These are phyloP conservation scores for Chelmon rostratus DNA, from an alignment of 2,797 vertebrate genomes.

Conservation along the genomic window DNA sequence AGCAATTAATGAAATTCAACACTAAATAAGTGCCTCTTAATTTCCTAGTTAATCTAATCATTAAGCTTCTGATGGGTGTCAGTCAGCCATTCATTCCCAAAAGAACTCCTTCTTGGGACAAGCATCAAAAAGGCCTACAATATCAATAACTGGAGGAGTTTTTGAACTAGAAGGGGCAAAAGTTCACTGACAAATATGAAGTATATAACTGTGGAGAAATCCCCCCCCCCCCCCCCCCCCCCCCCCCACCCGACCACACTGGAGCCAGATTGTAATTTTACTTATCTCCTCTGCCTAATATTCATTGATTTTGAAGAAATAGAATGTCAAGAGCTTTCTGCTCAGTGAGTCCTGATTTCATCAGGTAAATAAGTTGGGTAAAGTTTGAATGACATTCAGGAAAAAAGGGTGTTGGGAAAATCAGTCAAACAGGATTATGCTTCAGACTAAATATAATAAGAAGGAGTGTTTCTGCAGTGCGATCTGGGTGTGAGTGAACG, in stretches of 20 bases:
- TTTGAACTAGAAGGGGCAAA: background rate
- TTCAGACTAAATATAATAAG: conserved; percentile 18
- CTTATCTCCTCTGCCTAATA: conserved; percentile 10
- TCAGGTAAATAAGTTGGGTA: conserved; percentile 25
- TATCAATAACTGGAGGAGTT: background rate
- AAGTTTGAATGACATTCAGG: conserved; percentile 38
- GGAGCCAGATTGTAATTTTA: conserved; percentile 15
- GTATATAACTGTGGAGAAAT: background rate
- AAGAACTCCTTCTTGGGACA: background rate
- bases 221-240: background rate
- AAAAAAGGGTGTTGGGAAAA: background rate
- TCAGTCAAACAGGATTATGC: conserved; percentile 25
- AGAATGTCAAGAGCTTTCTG: conserved; percentile 19
- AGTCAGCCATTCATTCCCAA: background rate
- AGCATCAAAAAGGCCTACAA: background rate
- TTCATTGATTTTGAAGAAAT: conserved; percentile 37
- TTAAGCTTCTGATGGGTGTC: conserved; percentile 13
- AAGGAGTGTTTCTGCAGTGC: background rate
- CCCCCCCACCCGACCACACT: no score
- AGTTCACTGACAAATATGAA: background rate
- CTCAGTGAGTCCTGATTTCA: background rate
- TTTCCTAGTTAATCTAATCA: conserved; percentile 17
- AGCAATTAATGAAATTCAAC: conserved; percentile 34
- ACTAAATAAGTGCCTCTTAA: conserved; percentile 30
- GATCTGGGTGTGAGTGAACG: conserved; percentile 9